Percentiles rank a stretch among this genome's conserved stretches.
Conservation (phyloP, 92 coral and sea anemone species). For the Zoanthus solanderi region DNA sequence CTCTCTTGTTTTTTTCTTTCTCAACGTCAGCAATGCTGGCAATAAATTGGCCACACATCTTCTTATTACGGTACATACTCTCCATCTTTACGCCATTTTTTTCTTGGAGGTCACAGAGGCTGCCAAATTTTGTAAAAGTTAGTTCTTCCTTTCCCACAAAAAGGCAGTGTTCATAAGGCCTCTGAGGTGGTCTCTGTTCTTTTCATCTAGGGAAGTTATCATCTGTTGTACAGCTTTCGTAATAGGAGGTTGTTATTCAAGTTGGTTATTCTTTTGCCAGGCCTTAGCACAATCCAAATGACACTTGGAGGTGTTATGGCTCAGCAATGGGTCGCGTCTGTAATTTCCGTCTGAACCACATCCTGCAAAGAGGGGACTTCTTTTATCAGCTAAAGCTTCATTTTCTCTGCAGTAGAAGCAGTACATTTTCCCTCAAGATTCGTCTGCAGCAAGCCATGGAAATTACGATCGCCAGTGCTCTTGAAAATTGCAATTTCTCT, state of each 20-base stretch:
- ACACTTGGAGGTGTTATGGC: conserved; percentile 41
- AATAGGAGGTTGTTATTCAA: conserved; percentile 19
- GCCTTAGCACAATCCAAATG: conserved; percentile 5
- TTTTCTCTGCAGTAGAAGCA: conserved; percentile 34
- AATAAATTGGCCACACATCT: conserved; percentile 19
- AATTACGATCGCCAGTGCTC: conserved; percentile 14
- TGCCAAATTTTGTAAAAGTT: conserved; percentile 43
- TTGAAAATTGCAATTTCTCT: background rate
- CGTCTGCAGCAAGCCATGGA: conserved; percentile 27
- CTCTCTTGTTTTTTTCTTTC: conserved; percentile 20
- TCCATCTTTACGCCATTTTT: conserved; percentile 54
- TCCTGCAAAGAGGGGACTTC: conserved; percentile 24
- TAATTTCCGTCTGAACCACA: conserved; percentile 25
- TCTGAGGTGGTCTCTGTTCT: conserved; percentile 17
- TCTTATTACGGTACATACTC: conserved; percentile 39
- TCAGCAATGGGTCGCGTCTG: conserved; percentile 12
- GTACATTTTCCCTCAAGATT: conserved; percentile 24
- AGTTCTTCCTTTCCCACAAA: conserved; percentile 50
- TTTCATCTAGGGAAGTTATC: conserved; percentile 21
- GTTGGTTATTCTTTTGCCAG: conserved; percentile 32
- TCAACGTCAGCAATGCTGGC: conserved; percentile 44
- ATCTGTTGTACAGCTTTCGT: conserved; percentile 36
- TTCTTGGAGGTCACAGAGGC: conserved; percentile 10
- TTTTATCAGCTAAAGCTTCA: conserved; percentile 36
- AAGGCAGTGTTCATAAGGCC: conserved; percentile 46